Base-by-base conservation (phyloP, 2,888 invertebrate species). In the Ischnura elegans region DNA sequence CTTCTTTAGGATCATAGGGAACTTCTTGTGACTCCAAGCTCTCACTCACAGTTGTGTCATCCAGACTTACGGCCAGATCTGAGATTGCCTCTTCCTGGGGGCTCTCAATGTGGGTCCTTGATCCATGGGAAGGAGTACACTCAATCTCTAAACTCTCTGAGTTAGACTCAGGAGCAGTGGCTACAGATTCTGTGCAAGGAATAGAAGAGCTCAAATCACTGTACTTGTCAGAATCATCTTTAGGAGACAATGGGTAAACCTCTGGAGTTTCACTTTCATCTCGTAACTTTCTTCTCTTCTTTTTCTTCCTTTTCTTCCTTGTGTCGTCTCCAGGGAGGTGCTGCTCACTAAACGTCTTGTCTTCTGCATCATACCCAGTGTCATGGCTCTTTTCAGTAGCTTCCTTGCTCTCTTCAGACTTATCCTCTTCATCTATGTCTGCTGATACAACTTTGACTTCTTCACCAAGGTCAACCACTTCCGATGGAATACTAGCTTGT, bases 301-400 rank as follows among this genome's bases (percentile, higher is more conserved):
- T 97, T 95, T 95, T 95, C 76, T 90, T 96, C 96, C 86, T 96
- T 96, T 95, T 96, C 97, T 94, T 96, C 97, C 93, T 96, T 43
- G 51, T 96, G 94, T 96, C 95, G 45, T 96, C 96, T 96, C 96
- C 95, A n/a, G 94, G 94, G 3, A 94, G 93, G 2, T 95, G 95
- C 21, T 95, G 95, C 96, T 97, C 96, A 95, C 97, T 96, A 95
- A 97, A 96, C 43, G 97, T 97, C 94, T 97, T 96, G 94, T 97
- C 97, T 95, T 97, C 98, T 19, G 97, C 97, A 95, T 98, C 98
- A 95, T 98, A 98, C n/a, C 98, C 98, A 94, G 96, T 96, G 95
- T 97, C 97, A 95, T 97, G 96, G 87, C 96, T 95, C 76, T 95
- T 95, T 93, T 96, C 96, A 93, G 96, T 96, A 93, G 96, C 97